A percentile compares a stretch with the other conserved stretches of the same genome.
Evolutionary conservation across 2,888 invertebrate genomes (phyloP).

Genomic region (Pycnomerus fuliginosus): DNA sequence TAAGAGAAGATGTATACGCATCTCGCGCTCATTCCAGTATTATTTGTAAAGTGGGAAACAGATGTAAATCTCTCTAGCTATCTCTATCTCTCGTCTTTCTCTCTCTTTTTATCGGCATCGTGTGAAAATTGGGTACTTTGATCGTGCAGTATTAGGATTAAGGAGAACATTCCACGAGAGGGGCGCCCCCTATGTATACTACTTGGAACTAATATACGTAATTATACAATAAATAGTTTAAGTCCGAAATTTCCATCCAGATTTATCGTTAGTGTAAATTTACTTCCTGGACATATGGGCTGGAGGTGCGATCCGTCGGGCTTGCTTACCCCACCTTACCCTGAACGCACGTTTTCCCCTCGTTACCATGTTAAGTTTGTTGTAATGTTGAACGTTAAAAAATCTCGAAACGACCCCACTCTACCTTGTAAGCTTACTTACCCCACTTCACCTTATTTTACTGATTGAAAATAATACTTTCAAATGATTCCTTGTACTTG

Average conservation of each 20-base stretch:
- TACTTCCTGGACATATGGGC: too few species aligned
- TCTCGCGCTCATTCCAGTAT: constrained; percentile 52
- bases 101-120: too few species aligned
- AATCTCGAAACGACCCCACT: neutral
- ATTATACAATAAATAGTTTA: constrained; percentile 47
- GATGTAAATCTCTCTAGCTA: neutral
- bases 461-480: neutral
- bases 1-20: constrained; percentile 26
- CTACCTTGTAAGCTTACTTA: neutral
- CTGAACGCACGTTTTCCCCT: too few species aligned
- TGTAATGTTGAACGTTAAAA: neutral
- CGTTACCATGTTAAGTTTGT: neutral
- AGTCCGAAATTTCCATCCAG: constrained; percentile 46
- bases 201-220: constrained; percentile 52
- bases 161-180: constrained; percentile 10
- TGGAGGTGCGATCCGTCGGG: too few species aligned
- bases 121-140: constrained; percentile 3
- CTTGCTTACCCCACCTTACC: too few species aligned
- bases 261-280: constrained; percentile 6
- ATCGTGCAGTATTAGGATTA: constrained; percentile 33
- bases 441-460: neutral
- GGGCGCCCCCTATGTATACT: constrained; percentile 38
- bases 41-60: constrained; percentile 38
- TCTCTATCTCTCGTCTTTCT: neutral
- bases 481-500: too few species aligned